Evolutionary conservation across 2,113 vertebrate genomes (phyloP), one percentile per base, ranked within the genome.

Genomic region (Saccopteryx bilineata): DNA sequence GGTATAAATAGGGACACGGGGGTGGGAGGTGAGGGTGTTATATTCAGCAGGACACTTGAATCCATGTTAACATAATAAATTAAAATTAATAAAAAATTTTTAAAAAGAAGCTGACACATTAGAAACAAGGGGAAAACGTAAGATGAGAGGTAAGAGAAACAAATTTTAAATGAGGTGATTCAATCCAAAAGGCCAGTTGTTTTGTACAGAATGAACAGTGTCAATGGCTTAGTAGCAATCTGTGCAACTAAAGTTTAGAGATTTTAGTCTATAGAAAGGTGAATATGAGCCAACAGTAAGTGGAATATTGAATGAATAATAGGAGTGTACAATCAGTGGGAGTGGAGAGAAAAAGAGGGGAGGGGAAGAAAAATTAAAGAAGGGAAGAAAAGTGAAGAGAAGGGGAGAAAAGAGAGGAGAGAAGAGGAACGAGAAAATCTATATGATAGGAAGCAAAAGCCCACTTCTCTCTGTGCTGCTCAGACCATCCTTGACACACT

Each of bases 121-220:
- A 58, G 19, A 94, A 89, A 33, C 4, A 75, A 48, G 5, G 9
- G 3, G 8, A 93, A 74, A 52, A 33, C 28, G 24, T 80, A 79
- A 95, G 46, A 78, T 39, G 26, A 87, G 90, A 81, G 71, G 8
- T 61, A 68, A 94, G 63, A n/a, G 3, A 92, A 92, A 90, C 92
- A 82, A 60, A 95, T 80, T 31, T 74, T 28, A 87, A 89, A 65
- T 10, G 1, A 74, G 3, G 6, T 60, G 1, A 75, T 48, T 28
- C 78, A 48, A 9, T 61, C n/a, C 52, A 86, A 89, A 89, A 90
- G 52, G 31, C 80, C 5, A 79, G 12, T 63, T 82, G 18, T 65
- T 85, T 87, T 89, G 1, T 33, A 84, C 10, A 56, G 6, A 76
- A 66, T 33, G 7, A 12, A 88, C n/a, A 91, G 61, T n/a, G 75